These are phyloP conservation scores for Leptopterna dolabrata DNA, from an alignment of 2,888 invertebrate species.

Conservation along the genomic window DNA sequence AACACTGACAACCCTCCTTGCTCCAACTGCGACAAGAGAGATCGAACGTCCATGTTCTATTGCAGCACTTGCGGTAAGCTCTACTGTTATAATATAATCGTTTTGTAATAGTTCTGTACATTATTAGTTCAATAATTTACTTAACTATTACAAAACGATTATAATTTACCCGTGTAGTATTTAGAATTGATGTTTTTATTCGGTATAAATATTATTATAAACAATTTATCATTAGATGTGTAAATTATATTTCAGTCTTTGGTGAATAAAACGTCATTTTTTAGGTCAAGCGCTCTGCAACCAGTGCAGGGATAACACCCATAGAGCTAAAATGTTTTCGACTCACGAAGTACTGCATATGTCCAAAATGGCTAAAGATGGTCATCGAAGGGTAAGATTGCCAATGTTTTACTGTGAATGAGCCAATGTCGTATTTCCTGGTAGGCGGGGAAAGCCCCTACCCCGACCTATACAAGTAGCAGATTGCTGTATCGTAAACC, in stretches of 20 bases:
- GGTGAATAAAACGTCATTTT: neutral
- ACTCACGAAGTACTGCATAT: constrained; percentile 79
- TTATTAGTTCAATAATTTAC: neutral
- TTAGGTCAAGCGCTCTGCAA: constrained; percentile 79
- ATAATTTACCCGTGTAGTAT: no score
- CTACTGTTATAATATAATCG: neutral
- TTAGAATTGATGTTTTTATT: no score
- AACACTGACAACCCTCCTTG: constrained; percentile 79
- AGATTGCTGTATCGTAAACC: no score
- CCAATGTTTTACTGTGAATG: neutral
- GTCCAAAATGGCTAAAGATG: constrained; percentile 77
- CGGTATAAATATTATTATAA: no score
- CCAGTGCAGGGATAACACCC: constrained; percentile 78
- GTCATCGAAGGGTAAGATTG: constrained; percentile 72
- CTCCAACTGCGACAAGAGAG: constrained; percentile 81
- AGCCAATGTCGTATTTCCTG: no score
- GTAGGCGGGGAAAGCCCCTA: no score
- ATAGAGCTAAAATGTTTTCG: constrained; percentile 82
- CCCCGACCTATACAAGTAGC: no score
- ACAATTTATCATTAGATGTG: no score
- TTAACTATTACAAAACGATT: no score
- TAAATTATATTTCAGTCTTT: no score
- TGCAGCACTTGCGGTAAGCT: constrained; percentile 80
- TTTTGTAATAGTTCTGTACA: neutral
- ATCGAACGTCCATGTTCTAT: constrained; percentile 78